Conservation (phyloP, 1,140 invertebrate genomes). For the Trichonephila clavata region DNA sequence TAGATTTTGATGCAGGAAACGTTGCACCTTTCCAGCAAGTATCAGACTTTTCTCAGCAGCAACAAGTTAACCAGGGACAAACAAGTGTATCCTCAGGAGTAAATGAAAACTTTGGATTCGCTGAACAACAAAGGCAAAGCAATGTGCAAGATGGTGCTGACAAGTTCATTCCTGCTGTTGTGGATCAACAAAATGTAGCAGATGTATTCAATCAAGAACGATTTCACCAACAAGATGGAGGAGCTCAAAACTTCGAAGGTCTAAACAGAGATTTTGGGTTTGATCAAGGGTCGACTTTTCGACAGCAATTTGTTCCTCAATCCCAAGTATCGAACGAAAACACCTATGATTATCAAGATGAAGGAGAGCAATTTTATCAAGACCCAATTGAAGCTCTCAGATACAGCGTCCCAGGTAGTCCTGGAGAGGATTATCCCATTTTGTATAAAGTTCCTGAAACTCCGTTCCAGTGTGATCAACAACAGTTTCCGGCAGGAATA, state of each 20-base stretch:
- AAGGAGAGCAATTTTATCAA: background rate
- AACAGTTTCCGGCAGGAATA: conserved; percentile 81
- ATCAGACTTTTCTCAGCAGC: background rate
- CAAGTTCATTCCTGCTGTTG: background rate
- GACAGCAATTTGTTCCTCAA: background rate
- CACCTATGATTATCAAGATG: background rate
- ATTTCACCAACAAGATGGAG: background rate
- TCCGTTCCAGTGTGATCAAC: conserved; percentile 80
- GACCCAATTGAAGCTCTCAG: conserved; percentile 69
- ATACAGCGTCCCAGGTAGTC: conserved; percentile 80
- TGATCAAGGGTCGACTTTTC: background rate
- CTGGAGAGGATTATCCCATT: conserved; percentile 82
- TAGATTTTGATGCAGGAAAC: background rate
- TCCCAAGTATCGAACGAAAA: conserved; percentile 1
- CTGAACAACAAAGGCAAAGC: conserved; percentile 1
- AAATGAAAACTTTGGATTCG: background rate
- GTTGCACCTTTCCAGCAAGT: background rate
- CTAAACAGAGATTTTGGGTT: background rate
- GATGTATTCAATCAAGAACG: background rate
- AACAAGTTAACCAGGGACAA: background rate
- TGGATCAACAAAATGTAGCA: background rate
- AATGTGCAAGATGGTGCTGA: background rate
- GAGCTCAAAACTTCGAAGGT: no score
- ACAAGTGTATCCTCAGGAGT: background rate
- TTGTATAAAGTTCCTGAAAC: conserved; percentile 80